Percentiles rank a stretch among this genome's conserved stretches.
phyloP scores from a whole-genome alignment of 2,797 vertebrate genomes.

The Poliocrania exsul region DNA sequence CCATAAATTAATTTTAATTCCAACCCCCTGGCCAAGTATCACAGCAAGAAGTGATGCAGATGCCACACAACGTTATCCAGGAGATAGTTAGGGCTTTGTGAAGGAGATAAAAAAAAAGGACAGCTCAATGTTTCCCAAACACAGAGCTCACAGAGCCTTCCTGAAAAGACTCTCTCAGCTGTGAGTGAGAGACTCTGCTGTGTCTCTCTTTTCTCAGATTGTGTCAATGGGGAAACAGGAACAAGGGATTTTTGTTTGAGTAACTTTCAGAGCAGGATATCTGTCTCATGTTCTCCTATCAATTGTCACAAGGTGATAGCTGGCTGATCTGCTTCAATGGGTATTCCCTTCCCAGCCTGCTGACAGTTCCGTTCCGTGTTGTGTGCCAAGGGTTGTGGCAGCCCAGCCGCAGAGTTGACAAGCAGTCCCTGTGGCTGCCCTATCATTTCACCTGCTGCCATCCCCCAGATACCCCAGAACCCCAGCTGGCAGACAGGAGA shows the following conservation, averaged over 20 bases:
- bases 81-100: constrained; percentile 18
- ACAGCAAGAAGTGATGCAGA: neutral
- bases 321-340: neutral
- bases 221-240: neutral
- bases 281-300: neutral
- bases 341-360: neutral
- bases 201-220: constrained; percentile 20
- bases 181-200: constrained; percentile 12
- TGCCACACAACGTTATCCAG: neutral
- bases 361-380: neutral
- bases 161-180: constrained; percentile 39
- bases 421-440: neutral
- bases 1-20: neutral
- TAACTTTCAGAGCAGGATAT: constrained; percentile 22
- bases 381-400: rapidly evolving
- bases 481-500: neutral
- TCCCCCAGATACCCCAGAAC: neutral
- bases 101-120: neutral
- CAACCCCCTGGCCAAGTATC: neutral
- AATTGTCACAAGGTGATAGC: neutral
- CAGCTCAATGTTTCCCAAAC: constrained; percentile 14
- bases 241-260: constrained; percentile 51
- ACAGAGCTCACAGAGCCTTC: neutral
- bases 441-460: neutral
- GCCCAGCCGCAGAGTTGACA: rapidly evolving